phyloP scores from a whole-genome alignment of 2,113 vertebrate genomes.

The Dasyprocta punctata region DNA sequence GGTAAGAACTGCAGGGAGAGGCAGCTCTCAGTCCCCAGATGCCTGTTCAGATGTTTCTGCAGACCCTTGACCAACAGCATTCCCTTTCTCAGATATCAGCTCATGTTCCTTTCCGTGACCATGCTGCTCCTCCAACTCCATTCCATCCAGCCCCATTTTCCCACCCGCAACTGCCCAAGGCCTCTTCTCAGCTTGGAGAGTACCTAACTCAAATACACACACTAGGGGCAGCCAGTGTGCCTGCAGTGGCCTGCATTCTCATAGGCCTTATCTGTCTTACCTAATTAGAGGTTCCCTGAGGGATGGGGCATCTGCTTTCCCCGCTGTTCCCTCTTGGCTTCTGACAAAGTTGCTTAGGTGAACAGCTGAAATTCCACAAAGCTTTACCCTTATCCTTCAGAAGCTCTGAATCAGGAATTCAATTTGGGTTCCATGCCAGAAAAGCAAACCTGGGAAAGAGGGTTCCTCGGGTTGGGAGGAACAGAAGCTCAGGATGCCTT shows the following conservation, averaged over 20 bases:
- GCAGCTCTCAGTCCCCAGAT: too few relatives aligned
- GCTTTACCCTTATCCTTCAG: neutral
- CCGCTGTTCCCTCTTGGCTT: neutral
- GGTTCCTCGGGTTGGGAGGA: neutral
- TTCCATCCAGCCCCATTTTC: too few relatives aligned
- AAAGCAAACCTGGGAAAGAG: neutral
- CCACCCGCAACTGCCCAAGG: too few relatives aligned
- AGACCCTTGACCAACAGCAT: fast-evolving
- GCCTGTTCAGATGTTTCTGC: too few relatives aligned
- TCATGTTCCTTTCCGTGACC: neutral
- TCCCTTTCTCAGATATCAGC: neutral
- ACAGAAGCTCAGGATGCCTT: neutral
- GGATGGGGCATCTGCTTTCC: neutral
- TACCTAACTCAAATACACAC: neutral
- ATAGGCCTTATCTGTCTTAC: neutral
- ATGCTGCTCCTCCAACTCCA: fast-evolving
- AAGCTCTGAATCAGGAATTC: neutral
- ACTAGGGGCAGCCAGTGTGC: too few relatives aligned
- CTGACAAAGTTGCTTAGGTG: neutral
- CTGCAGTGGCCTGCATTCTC: too few relatives aligned
- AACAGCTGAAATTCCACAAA: neutral
- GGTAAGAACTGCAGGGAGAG: neutral
- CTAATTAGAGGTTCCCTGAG: neutral
- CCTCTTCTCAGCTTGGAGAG: neutral
- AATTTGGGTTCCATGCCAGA: neutral